Base-by-base conservation (phyloP, 2,797 vertebrate species). In the Scomberomorus guttatus region DNA sequence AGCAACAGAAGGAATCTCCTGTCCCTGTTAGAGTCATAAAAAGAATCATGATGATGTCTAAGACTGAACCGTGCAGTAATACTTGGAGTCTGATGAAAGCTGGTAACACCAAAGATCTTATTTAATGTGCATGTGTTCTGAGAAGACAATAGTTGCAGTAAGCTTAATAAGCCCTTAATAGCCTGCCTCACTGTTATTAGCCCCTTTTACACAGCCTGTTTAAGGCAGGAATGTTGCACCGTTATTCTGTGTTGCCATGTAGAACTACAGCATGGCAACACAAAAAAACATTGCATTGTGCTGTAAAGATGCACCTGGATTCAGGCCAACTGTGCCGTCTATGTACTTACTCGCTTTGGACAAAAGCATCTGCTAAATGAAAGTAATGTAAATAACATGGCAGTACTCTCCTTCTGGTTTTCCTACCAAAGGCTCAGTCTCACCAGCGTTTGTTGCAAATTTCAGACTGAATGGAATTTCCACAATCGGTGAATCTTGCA, bases 51-150 rank as follows among this genome's bases (percentile, higher is more conserved):
- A 20, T 65, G 11, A 24, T 57, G 44, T 72, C 39, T 6, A 54
- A 65, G 27, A 57, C 18, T 55, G 34, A 64, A 62, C 18, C 57
- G 60, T 75, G 59, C 50, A 56, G 46, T 39, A 54, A 64, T 7
- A 37, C 59, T 79, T 80, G 60, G 25, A 63, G 59, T 22, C 55
- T n/a, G 44, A 50, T 77, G 57, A 83, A 82, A 78, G 84, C 6
- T 25, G 52, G 15, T 18, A 12, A 69, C 39, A 68, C 72, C 75
- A 81, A 64, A 71, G 34, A 42, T 44, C 34, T 15, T 27, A 25
- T 84, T 77, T 69, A 84, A 70, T 60, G 46, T 76, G 65, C 37
- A 34, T 44, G 3, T 61, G 29, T 58, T 75, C 39, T 64, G 10
- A 70, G 65, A 57, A n/a, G 10, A 54, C 67, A 72, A 48, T 48